These are phyloP conservation scores for Miichthys miiuy DNA, from an alignment of 2,797 vertebrate genomes.

Conservation along the genomic window DNA sequence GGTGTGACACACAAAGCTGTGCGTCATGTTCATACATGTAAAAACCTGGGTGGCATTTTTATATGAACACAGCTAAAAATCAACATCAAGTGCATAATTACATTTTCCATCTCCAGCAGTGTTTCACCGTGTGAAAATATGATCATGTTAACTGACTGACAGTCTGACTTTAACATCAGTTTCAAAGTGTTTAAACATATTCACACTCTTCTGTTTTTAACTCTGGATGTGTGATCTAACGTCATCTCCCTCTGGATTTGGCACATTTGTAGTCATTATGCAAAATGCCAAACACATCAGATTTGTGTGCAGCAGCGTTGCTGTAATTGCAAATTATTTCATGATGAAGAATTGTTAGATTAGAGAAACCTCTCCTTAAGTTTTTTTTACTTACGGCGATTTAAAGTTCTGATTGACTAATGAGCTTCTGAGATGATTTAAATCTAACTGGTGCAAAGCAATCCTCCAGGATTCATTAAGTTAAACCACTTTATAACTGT, in stretches of 20 bases:
- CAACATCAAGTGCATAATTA: neutral
- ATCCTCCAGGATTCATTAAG: slow-evolving; percentile 42
- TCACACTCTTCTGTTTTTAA: neutral
- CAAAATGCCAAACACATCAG: slow-evolving; percentile 15
- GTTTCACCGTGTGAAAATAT: neutral
- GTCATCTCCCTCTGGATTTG: slow-evolving; percentile 12
- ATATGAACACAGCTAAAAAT: neutral
- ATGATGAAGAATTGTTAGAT: slow-evolving; percentile 17
- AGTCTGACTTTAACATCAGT: neutral
- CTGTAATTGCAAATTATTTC: slow-evolving; percentile 47
- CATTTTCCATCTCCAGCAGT: neutral
- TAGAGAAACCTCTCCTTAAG: neutral
- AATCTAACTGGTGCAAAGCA: neutral
- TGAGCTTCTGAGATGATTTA: slow-evolving; percentile 21
- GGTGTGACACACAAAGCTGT: neutral
- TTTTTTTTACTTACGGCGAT: neutral
- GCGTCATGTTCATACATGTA: neutral
- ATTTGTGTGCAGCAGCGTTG: slow-evolving; percentile 15
- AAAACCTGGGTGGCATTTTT: neutral
- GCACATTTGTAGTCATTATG: slow-evolving; percentile 30
- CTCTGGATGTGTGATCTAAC: slow-evolving; percentile 15
- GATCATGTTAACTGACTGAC: neutral
- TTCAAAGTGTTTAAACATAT: neutral
- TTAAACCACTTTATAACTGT: slow-evolving; percentile 26
- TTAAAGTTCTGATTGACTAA: slow-evolving; percentile 44